Evolutionary conservation across 2,797 vertebrate species (phyloP).

Genomic region (Parauchenoglanis punctatus): DNA sequence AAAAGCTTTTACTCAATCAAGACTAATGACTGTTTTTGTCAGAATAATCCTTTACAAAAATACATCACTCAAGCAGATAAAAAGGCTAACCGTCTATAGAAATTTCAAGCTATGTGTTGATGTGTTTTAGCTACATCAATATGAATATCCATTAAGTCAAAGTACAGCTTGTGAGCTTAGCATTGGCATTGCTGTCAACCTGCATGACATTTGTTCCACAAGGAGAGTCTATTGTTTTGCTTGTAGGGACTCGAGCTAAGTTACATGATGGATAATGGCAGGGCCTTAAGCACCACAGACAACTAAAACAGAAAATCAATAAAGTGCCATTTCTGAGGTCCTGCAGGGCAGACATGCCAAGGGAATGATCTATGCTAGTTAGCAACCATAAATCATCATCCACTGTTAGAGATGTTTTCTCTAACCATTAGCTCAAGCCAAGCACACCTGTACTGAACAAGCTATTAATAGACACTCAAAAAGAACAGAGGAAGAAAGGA

Average conservation of each 20-base stretch:
- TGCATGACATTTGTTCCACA: not conserved
- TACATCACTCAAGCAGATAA: slow-evolving; percentile 35
- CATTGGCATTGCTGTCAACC: slow-evolving; percentile 1
- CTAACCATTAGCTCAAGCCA: not conserved
- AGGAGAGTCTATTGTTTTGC: slow-evolving; percentile 24
- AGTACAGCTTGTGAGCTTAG: not conserved
- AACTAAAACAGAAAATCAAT: slow-evolving; percentile 49
- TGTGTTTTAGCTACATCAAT: slow-evolving; percentile 1
- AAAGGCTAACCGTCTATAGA: slow-evolving; percentile 39
- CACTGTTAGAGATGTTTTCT: slow-evolving; percentile 27
- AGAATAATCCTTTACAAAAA: slow-evolving; percentile 38
- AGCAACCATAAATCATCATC: slow-evolving; percentile 51
- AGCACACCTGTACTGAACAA: slow-evolving; percentile 10
- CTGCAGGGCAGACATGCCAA: slow-evolving; percentile 34
- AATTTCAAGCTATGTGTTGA: not conserved
- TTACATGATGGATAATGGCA: slow-evolving; percentile 40
- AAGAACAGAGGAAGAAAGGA: not conserved
- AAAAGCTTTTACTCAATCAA: not conserved
- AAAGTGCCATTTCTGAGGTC: slow-evolving; percentile 37
- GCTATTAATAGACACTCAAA: not conserved
- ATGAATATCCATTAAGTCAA: slow-evolving; percentile 30
- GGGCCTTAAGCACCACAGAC: slow-evolving; percentile 36
- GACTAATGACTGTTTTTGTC: slow-evolving; percentile 30
- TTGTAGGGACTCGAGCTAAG: slow-evolving; percentile 28
- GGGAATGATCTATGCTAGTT: slow-evolving; percentile 35